Percentiles rank a stretch among this genome's conserved stretches.
Evolutionary conservation across 2,888 invertebrate genomes (phyloP).

Genomic region (Pachydiplax longipennis): DNA sequence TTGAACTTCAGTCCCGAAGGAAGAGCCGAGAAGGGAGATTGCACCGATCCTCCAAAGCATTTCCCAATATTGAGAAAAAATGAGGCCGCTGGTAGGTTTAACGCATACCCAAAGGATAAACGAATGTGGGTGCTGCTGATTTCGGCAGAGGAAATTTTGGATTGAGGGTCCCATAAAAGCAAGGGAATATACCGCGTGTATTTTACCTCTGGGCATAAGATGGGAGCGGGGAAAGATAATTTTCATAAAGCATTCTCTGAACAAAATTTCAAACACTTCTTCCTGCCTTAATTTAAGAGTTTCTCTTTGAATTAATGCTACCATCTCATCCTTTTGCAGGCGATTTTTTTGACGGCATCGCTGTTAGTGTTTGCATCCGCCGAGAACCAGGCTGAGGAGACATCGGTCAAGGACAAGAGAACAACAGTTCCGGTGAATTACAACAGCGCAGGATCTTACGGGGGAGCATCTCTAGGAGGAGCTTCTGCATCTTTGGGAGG

Average conservation of each 20-base stretch:
- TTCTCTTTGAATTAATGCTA: no score
- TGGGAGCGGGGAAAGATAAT: not conserved
- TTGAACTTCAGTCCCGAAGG: slow-evolving; percentile 11
- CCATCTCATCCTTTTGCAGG: not conserved
- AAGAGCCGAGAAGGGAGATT: not conserved
- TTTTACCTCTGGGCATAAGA: no score
- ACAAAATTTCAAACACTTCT: no score
- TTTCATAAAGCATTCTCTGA: not conserved
- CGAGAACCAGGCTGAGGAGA: not conserved
- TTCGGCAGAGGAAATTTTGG: not conserved
- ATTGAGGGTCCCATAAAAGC: not conserved
- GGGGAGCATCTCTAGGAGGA: not conserved
- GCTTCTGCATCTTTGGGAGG: not conserved
- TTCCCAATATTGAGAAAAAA: not conserved
- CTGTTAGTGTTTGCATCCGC: not conserved
- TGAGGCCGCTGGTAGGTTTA: slow-evolving; percentile 2
- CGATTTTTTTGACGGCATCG: not conserved
- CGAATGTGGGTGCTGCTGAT: not conserved
- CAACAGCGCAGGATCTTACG: not conserved
- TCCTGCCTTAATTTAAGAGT: no score
- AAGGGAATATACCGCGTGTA: no score
- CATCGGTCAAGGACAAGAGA: slow-evolving; percentile 22
- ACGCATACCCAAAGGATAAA: not conserved
- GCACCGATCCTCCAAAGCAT: not conserved
- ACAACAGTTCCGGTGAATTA: slow-evolving; percentile 19